A percentile compares a stretch with the other conserved stretches of the same genome.
phyloP scores from a whole-genome alignment of 2,888 invertebrate genomes.

The Orthonychiurus folsomi region DNA sequence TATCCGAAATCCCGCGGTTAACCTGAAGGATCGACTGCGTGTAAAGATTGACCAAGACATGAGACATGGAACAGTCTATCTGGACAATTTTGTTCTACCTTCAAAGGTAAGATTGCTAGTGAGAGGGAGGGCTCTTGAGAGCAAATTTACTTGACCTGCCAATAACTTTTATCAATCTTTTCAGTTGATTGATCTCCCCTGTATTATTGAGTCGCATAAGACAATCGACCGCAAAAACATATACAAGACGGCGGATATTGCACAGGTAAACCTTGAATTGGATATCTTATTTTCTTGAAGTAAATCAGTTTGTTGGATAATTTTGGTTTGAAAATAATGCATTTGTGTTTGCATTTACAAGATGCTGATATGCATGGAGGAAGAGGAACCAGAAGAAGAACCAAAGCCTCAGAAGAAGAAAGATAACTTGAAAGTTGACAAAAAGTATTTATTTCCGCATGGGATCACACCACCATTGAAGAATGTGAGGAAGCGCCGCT shows the following conservation, averaged over 20 bases:
- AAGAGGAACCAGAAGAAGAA: constrained; percentile 70
- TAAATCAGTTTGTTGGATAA: too few relatives aligned
- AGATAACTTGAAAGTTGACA: constrained; percentile 77
- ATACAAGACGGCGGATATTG: constrained; percentile 94
- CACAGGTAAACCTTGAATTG: constrained; percentile 57
- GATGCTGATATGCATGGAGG: constrained; percentile 76
- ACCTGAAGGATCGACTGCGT: constrained; percentile 70
- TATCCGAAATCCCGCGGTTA: constrained; percentile 62
- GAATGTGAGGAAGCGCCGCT: constrained; percentile 83
- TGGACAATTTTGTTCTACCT: constrained; percentile 79
- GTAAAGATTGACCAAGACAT: constrained; percentile 81
- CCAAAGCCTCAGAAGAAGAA: constrained; percentile 65
- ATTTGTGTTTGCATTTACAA: too few relatives aligned
- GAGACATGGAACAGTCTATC: constrained; percentile 76
- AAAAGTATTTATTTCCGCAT: constrained; percentile 88
- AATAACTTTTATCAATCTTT: constrained; percentile 15
- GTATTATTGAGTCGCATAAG: constrained; percentile 84
- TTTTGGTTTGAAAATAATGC: too few relatives aligned
- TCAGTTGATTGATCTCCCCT: constrained; percentile 78
- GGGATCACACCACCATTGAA: constrained; percentile 93
- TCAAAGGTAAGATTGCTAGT: constrained; percentile 57
- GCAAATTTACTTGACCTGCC: too few relatives aligned
- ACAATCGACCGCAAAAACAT: constrained; percentile 93
- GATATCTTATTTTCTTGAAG: too few relatives aligned
- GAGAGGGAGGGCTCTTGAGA: too few relatives aligned